These are phyloP conservation scores for Mythimna vitellina DNA, from an alignment of 2,888 invertebrate species.

Conservation along the genomic window DNA sequence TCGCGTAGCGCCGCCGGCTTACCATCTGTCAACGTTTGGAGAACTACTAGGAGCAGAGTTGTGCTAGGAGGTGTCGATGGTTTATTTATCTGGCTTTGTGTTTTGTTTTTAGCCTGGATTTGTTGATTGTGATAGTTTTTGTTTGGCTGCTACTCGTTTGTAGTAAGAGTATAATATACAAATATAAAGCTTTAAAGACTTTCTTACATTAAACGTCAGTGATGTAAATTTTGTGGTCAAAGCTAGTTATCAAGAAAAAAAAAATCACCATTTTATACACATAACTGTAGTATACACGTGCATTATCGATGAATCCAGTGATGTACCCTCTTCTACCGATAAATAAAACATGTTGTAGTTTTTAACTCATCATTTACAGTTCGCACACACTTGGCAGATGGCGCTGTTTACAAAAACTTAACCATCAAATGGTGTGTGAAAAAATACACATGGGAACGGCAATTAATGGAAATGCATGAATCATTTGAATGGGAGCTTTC, in stretches of 20 bases:
- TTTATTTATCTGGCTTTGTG: slow-evolving; percentile 12
- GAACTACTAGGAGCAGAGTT: slow-evolving; percentile 56
- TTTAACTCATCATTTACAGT: slow-evolving; percentile 77
- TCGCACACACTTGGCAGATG: slow-evolving; percentile 78
- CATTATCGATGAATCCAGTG: slow-evolving; percentile 40
- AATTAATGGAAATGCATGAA: slow-evolving; percentile 51
- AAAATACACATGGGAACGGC: slow-evolving; percentile 51
- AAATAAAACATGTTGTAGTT: slow-evolving; percentile 80
- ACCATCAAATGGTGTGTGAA: slow-evolving; percentile 78
- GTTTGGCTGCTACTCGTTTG: neutral
- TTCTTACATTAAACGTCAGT: no score
- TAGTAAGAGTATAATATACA: neutral
- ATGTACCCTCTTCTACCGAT: slow-evolving; percentile 58
- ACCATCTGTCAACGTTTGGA: slow-evolving; percentile 80
- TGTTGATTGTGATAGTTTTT: neutral
- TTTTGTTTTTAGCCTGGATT: neutral
- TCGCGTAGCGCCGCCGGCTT: slow-evolving; percentile 69
- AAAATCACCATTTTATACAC: neutral
- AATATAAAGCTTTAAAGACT: no score
- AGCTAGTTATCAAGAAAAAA: no score
- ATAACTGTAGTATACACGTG: neutral
- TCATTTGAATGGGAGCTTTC: slow-evolving; percentile 37
- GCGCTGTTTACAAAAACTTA: slow-evolving; percentile 79
- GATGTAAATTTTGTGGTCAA: neutral
- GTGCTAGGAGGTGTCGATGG: slow-evolving; percentile 36